A percentile compares a stretch with the other conserved stretches of the same genome.
These are phyloP conservation scores for Calameuta filiformis DNA, from an alignment of 2,888 invertebrate genomes.

Conservation along the genomic window DNA sequence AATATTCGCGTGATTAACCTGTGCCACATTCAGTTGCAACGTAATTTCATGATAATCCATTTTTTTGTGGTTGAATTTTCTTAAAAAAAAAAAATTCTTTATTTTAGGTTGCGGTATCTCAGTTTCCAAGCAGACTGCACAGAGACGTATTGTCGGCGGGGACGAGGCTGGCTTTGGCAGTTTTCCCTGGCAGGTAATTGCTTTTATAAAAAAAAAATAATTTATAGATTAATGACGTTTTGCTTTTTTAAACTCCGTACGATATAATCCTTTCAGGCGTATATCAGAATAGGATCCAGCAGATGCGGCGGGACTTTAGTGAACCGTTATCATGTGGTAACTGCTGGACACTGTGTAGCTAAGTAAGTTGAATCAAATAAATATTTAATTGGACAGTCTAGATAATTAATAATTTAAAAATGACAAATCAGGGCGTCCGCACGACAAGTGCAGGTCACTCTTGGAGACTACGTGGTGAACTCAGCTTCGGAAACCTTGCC, in stretches of 20 bases:
- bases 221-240: background rate
- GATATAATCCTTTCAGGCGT: slow-evolving; percentile 69
- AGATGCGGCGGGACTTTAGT: slow-evolving; percentile 94
- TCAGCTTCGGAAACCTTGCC: slow-evolving; percentile 91
- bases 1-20: background rate
- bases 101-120: slow-evolving; percentile 89
- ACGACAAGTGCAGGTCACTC: slow-evolving; percentile 89
- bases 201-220: background rate
- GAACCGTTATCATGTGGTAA: slow-evolving; percentile 90
- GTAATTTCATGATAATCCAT: background rate
- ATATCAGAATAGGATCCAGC: slow-evolving; percentile 93
- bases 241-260: slow-evolving; percentile 11
- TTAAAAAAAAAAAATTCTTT: slow-evolving; percentile 1
- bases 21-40: background rate
- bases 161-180: slow-evolving; percentile 95
- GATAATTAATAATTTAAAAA: background rate
- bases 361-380: slow-evolving; percentile 62
- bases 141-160: slow-evolving; percentile 90
- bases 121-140: slow-evolving; percentile 85
- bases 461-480: slow-evolving; percentile 94
- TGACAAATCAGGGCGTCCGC: slow-evolving; percentile 77
- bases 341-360: slow-evolving; percentile 94
- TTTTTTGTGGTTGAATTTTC: background rate
- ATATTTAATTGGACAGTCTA: background rate
- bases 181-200: slow-evolving; percentile 88